These are phyloP conservation scores for Drosophila cracens DNA, from an alignment of 2,888 invertebrate genomes.

Conservation along the genomic window DNA sequence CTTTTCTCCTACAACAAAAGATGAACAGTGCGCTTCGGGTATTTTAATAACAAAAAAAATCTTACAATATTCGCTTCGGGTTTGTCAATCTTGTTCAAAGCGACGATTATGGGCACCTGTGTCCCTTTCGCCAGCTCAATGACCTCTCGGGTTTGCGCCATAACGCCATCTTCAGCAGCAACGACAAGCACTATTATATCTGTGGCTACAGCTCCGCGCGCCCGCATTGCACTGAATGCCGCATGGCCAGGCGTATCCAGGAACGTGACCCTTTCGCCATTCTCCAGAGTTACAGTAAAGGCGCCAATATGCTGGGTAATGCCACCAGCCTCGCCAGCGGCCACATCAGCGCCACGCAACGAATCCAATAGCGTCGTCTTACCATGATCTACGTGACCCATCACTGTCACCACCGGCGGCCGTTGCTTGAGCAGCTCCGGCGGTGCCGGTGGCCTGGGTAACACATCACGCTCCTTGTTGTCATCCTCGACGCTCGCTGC, in stretches of 20 bases:
- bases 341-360: conserved; percentile 93
- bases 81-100: conserved; percentile 99
- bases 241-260: conserved; percentile 99
- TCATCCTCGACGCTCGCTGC: conserved; percentile 58
- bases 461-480: conserved; percentile 86
- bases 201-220: conserved; percentile 96
- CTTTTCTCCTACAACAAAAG: conserved; percentile 88
- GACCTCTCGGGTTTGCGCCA: conserved; percentile 98
- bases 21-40: not conserved
- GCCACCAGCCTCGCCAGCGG: conserved; percentile 97
- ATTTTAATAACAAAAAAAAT: conserved; percentile 44
- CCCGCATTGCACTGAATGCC: conserved; percentile 97
- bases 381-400: conserved; percentile 99
- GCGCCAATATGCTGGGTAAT: conserved; percentile 99
- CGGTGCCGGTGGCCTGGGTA: conserved; percentile 88
- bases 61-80: conserved; percentile 94
- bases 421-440: conserved; percentile 89
- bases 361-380: conserved; percentile 98
- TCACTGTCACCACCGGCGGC: conserved; percentile 98
- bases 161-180: conserved; percentile 99
- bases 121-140: conserved; percentile 93
- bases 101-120: conserved; percentile 97
- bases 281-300: conserved; percentile 91
- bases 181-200: conserved; percentile 98
- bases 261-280: conserved; percentile 94